A percentile compares a stretch with the other conserved stretches of the same genome.
Evolutionary conservation across 2,113 vertebrate species (phyloP).

Genomic region (Brachirus orientalis): DNA sequence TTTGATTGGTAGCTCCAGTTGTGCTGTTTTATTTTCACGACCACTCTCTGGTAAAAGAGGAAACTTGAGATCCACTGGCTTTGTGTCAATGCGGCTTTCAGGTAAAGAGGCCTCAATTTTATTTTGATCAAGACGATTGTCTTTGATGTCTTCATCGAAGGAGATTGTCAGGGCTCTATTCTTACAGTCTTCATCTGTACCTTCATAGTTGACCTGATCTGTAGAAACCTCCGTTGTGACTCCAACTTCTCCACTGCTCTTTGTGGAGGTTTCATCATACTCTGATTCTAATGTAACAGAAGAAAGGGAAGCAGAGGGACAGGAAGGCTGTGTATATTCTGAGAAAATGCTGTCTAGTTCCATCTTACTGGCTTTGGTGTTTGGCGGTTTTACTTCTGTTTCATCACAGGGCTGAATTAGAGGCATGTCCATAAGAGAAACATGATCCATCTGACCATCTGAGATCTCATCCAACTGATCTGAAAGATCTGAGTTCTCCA

Average conservation of each 20-base stretch:
- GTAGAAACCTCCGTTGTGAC: neutral
- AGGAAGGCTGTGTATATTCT: slow-evolving; percentile 39
- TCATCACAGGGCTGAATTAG: slow-evolving; percentile 40
- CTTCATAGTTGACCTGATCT: slow-evolving; percentile 7
- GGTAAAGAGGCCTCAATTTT: slow-evolving; percentile 6
- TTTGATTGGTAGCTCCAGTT: slow-evolving; percentile 46
- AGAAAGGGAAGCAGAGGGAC: slow-evolving; percentile 31
- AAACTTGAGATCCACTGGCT: slow-evolving; percentile 15
- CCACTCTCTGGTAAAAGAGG: neutral
- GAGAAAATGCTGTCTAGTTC: slow-evolving; percentile 55
- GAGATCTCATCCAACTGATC: slow-evolving; percentile 64
- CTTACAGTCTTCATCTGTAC: slow-evolving; percentile 17
- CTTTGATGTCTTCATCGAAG: slow-evolving; percentile 47
- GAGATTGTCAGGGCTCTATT: slow-evolving; percentile 45
- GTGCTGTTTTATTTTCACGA: slow-evolving; percentile 35
- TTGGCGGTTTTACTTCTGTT: slow-evolving; percentile 12
- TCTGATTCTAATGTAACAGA: slow-evolving; percentile 22
- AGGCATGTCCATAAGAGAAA: slow-evolving; percentile 14
- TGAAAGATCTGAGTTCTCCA: slow-evolving; percentile 2
- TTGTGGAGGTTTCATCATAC: neutral
- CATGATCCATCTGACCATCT: slow-evolving; percentile 24
- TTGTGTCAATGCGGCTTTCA: slow-evolving; percentile 7
- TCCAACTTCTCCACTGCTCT: neutral
- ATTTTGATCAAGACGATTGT: slow-evolving; percentile 16
- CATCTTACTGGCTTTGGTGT: slow-evolving; percentile 37